Evolutionary conservation across 1,140 invertebrate genomes (phyloP).

Genomic region (Pseudomyrmex dendroicus): DNA sequence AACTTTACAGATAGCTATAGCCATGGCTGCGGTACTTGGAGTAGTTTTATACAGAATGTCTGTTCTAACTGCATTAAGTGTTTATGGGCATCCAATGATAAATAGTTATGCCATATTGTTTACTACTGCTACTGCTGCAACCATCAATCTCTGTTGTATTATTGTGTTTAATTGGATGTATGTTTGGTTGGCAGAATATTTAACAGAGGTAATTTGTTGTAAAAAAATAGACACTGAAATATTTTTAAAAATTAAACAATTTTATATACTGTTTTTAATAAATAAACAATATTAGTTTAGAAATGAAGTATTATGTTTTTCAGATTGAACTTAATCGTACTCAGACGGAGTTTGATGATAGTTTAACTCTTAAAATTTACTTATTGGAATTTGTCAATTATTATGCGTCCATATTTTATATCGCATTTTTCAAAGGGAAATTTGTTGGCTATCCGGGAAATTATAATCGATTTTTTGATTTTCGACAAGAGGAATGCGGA

Average conservation of each 20-base stretch:
- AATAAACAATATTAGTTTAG: constrained; percentile 21
- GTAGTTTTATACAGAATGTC: constrained; percentile 97
- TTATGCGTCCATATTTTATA: constrained; percentile 99
- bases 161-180: constrained; percentile 96
- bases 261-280: not conserved
- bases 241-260: not conserved
- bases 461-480: constrained; percentile 91
- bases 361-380: constrained; percentile 98
- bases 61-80: constrained; percentile 89
- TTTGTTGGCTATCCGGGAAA: constrained; percentile 93
- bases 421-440: constrained; percentile 98
- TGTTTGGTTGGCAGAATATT: constrained; percentile 93
- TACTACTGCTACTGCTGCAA: constrained; percentile 93
- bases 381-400: constrained; percentile 99
- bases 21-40: constrained; percentile 94
- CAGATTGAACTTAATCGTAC: constrained; percentile 95
- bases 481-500: constrained; percentile 94
- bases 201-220: constrained; percentile 90
- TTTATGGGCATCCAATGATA: constrained; percentile 87
- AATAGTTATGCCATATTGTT: constrained; percentile 92
- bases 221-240: not conserved
- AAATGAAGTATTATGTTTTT: constrained; percentile 35
- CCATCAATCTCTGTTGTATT: constrained; percentile 94
- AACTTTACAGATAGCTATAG: constrained; percentile 88
- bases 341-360: constrained; percentile 99